Evolutionary conservation across 2,797 vertebrate genomes (phyloP), one percentile per base, ranked within the genome.

Genomic region (Clarias pachynema): DNA sequence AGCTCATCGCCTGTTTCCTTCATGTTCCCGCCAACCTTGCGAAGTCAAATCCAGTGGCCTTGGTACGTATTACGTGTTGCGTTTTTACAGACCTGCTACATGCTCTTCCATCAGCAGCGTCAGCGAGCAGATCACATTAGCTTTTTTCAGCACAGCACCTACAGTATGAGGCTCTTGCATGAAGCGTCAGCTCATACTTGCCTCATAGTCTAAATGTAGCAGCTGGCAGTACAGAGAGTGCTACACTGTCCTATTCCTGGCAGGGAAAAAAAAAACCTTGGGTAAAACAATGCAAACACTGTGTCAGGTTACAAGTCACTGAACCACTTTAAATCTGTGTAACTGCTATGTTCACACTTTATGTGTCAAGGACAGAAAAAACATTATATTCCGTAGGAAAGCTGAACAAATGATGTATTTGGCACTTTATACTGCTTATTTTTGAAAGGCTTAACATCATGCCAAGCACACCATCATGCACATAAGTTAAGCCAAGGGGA

Each of bases 1-100:
- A 72, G 93, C 95, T 81, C 96, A 98, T 92, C 96, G 98, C 69
- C 96, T 98, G 81, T 97, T 99, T 93, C 96, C 96, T 77, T 96
- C 96, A 5, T 94, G 95, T 69, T 96, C 97, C 12, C 96, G 96
- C 81, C 97, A 97, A 91, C 96, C 97, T 16, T 95, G 97, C 2
- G 98, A 99, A 91, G 94, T 97, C 93, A 97, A 98, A 84, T 56
- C 92, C 65, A 96, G 95, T 81, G 97, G 97, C 90, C 89, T 98
- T 94, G 98, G 98, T 99, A 95, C 86, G 94, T 91, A 80, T 87
- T 82, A 70, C 22, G 29, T 86, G 81, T 74, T 56, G 2, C 49
- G 37, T 26, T 74, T 15, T 82, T 74, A 26, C 81, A 87, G 60
- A 86, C 57, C 56, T 40, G 29, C 15, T 84, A 87, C 84, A 89